Conservation (phyloP, 2,113 vertebrate genomes). For the Hyperopisus bebe region DNA sequence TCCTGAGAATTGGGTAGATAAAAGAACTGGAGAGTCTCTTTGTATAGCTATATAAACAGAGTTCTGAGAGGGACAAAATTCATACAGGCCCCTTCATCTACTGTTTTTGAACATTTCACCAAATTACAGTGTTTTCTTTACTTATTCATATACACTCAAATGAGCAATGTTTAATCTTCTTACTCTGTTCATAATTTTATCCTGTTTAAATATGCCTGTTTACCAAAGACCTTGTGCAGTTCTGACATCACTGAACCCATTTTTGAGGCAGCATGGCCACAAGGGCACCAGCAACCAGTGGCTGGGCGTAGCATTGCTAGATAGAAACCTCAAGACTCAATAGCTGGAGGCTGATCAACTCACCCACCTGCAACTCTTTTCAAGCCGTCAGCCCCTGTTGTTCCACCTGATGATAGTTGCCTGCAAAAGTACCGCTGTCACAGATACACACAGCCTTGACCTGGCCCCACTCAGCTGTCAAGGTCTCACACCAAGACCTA, state of each 20-base stretch:
- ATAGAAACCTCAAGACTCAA: not conserved
- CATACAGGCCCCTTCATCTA: not conserved
- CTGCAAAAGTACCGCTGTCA: not conserved
- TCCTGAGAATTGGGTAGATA: not conserved
- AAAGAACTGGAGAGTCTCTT: not conserved
- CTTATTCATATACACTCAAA: not conserved
- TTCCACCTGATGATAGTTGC: not conserved
- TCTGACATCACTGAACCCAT: not conserved
- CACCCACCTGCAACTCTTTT: not conserved
- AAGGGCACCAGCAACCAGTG: not conserved
- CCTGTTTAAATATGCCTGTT: not conserved
- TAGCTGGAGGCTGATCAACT: not conserved
- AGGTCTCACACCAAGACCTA: not conserved
- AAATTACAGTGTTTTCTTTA: not conserved
- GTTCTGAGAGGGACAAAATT: not conserved
- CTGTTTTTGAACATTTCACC: not conserved
- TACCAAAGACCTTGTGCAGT: not conserved
- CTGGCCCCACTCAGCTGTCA: not conserved
- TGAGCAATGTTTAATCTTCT: not conserved
- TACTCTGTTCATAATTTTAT: not conserved
- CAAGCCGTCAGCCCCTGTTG: not conserved
- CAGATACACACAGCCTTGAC: not conserved
- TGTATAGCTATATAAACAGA: not conserved
- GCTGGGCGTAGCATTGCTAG: not conserved
- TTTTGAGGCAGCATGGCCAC: not conserved